Percentiles rank a stretch among this genome's conserved stretches.
phyloP scores from a whole-genome alignment of 1,140 invertebrate species.

The Asobara japonica region DNA sequence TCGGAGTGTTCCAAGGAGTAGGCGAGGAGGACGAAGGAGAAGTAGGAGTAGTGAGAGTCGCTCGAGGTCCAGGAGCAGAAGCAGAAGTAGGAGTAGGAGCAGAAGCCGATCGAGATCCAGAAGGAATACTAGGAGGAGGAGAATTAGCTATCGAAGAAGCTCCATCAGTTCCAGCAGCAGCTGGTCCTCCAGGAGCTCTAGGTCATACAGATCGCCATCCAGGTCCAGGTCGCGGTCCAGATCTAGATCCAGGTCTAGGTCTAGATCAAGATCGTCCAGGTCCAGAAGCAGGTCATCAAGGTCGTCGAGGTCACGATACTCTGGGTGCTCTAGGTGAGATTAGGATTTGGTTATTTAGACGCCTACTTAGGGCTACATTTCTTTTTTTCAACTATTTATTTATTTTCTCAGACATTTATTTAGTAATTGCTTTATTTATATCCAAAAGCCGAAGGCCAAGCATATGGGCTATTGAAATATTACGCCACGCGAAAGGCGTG shows the following conservation, averaged over 20 bases:
- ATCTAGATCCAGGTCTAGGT: conserved; percentile 51
- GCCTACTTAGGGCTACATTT: too few species aligned
- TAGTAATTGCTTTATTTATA: too few species aligned
- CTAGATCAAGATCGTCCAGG: conserved; percentile 35
- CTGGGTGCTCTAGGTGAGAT: conserved; percentile 55
- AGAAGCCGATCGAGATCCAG: conserved; percentile 30
- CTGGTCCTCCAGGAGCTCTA: too few species aligned
- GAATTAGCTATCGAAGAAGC: conserved; percentile 54
- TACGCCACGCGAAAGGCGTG: too few species aligned
- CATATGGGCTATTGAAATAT: too few species aligned
- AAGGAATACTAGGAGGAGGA: conserved; percentile 41
- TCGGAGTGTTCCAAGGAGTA: conserved; percentile 67
- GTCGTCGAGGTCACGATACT: conserved; percentile 49
- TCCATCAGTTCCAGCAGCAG: conserved; percentile 58
- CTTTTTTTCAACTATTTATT: too few species aligned
- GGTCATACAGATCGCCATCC: too few species aligned
- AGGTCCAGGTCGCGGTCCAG: conserved; percentile 48
- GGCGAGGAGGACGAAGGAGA: conserved; percentile 47
- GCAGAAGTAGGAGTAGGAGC: conserved; percentile 64
- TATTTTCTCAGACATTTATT: too few species aligned
- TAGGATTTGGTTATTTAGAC: too few species aligned
- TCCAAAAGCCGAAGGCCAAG: too few species aligned
- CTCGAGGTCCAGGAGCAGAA: conserved; percentile 31
- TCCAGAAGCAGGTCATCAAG: conserved; percentile 43
- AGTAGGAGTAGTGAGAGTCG: conserved; percentile 66